Base-by-base conservation (phyloP, 2,888 invertebrate genomes). In the Priocnemis perturbator region DNA sequence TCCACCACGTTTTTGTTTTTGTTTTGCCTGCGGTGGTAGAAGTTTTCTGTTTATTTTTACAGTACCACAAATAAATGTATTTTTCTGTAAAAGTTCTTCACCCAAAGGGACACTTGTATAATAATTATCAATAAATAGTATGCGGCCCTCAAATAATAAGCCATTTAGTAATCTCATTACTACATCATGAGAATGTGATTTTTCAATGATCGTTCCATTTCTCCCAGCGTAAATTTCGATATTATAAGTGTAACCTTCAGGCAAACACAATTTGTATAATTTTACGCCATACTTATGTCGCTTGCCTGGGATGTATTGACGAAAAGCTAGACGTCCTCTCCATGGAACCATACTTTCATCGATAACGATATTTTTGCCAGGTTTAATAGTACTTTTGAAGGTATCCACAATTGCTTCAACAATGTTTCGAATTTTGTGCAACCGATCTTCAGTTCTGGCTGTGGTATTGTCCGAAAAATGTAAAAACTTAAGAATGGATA, bases 281-380 rank as follows among this genome's bases (percentile, higher is more conserved):
- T 21, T 53, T 53, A 53, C 15, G 7, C 21, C 21, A 53, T 53
- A 53, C 21, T 60, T 19, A 45, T 48, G 47, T 3, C 30, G 50
- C 26, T 60, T 60, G 9, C 47, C 47, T 60, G 47, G 60, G 47
- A 60, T 60, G 17, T 50, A 50, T 50, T 50, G 50, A n/a, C 50
- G n/a, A 50, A 50, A 50, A 50, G 14, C 50, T 5, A 50, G 50
- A 50, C 50, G 17, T 50, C 50, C 50, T 50, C 50, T 50, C 50
- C 50, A 50, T 50, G 50, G 50, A 14, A 50, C 50, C 50, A 50
- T 50, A 50, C 4, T n/a, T 50, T 50, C 44, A 57, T 87, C 85
- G 44, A 88, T 81, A 19, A 81, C 76, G 2, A 85, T 19, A 9
- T 66, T 65, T 76, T 82, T 77, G 30, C 81, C 83, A 1, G 83